Conservation (phyloP, 2,888 invertebrate species). For the Lithophane ornitopus region DNA sequence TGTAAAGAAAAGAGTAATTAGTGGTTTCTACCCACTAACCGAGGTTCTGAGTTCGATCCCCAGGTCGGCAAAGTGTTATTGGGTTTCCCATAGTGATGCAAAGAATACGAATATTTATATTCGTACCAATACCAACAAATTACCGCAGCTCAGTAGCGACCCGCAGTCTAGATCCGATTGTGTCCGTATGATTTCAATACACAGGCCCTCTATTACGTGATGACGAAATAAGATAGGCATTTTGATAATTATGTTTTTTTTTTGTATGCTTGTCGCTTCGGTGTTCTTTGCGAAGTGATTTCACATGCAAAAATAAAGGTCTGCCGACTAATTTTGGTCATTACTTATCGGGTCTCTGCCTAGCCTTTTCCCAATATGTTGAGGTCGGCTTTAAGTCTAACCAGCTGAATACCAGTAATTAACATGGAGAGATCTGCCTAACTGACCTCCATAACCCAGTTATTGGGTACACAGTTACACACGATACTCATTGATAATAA, state of each 20-base stretch:
- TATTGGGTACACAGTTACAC: neutral
- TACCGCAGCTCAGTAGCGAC: no score
- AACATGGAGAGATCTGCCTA: neutral
- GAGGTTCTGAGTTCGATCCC: neutral
- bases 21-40: neutral
- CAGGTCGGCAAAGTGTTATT: neutral
- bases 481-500: neutral
- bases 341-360: neutral
- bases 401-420: neutral
- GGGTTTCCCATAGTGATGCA: no score
- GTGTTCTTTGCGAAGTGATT: neutral
- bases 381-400: no score
- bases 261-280: neutral
- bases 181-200: neutral
- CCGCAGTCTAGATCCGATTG: neutral
- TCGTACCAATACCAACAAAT: no score
- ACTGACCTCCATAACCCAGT: neutral
- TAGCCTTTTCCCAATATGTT: neutral
- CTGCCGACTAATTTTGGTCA: neutral
- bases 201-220: neutral
- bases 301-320: neutral
- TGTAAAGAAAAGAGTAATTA: constrained; percentile 23
- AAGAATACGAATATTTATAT: no score
- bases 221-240: neutral
- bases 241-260: neutral